Evolutionary conservation across 2,113 vertebrate genomes (phyloP).

Genomic region (Oxyura jamaicensis): DNA sequence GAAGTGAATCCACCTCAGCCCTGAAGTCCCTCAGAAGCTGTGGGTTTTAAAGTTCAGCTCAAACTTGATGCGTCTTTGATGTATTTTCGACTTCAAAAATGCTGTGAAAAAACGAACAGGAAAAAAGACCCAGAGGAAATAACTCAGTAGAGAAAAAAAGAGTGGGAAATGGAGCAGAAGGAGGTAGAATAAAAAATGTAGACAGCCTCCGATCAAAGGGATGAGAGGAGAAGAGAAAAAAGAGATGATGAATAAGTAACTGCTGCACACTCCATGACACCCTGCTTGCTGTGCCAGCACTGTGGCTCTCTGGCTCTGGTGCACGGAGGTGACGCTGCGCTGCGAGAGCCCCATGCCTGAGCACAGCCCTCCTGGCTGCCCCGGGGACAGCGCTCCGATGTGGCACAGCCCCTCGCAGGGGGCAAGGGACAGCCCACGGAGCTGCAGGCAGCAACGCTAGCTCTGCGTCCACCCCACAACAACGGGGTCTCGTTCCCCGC

Average conservation of each 20-base stretch:
- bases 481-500: not conserved
- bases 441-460: not conserved
- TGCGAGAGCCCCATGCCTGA: not conserved
- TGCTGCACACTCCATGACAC: not conserved
- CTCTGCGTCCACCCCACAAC: not conserved
- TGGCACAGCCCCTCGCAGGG: not conserved
- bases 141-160: not conserved
- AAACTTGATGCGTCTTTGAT: not conserved
- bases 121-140: not conserved
- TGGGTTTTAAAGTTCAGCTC: not conserved
- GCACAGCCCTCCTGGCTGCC: not conserved
- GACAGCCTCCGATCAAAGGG: not conserved
- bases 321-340: not conserved
- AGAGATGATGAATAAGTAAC: not conserved
- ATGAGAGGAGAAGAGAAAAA: not conserved
- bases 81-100: conserved; percentile 13
- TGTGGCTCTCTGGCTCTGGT: not conserved
- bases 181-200: not conserved
- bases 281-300: not conserved
- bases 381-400: not conserved
- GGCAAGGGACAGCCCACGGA: not conserved
- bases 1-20: not conserved
- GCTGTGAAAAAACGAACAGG: not conserved
- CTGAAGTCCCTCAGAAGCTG: not conserved
- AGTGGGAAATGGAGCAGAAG: not conserved